Base-by-base conservation (phyloP, 2,888 invertebrate genomes). In the Drosophila barbarae region DNA sequence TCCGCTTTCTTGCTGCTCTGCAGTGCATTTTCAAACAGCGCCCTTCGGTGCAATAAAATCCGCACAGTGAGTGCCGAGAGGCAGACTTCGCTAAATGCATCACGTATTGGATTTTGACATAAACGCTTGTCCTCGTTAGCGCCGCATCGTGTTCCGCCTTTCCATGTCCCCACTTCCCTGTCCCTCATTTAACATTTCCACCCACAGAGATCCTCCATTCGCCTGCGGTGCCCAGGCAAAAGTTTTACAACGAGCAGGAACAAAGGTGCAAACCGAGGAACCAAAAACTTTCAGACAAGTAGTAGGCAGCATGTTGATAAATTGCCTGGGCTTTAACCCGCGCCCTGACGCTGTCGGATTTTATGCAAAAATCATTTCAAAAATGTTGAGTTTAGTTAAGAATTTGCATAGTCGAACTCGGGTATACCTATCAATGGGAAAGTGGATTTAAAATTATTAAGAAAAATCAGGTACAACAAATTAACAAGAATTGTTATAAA, bases 121-220 rank as follows among this genome's bases (percentile, higher is more conserved):
- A 86, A 82, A 85, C 86, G 81, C 86, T 82, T 84, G 81, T 82
- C 84, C 86, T 85, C 81, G 86, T 85, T 82, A 85, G 84, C 84
- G 86, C 81, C 84, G 70, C 72, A 74, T 84, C 85, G 71, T 81
- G 80, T 84, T 70, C 65, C 46, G 35, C 35, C 59, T 34, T 38
- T 21, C 47, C 26, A 15, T 13, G 9, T 1, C 13, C 35, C 28
- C 18, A 5, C 12, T 5, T n/a, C 41, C 39, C n/a, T 26, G 26
- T 5, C 13, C n/a, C 6, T 15, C 41, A 10, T 12, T 8, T 42
- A 5, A 6, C 30, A 6, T 30, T 21, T 15, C 49, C 61, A 60
- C 61, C 61, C 49, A 49, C 63, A 30, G 41, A 26, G 41, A 46
- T 68, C 59, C 71, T 67, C 55, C 68, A 41, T 46, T 59, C 68